Conservation (phyloP, 2,888 invertebrate genomes). For the Agriopis aurantiaria region DNA sequence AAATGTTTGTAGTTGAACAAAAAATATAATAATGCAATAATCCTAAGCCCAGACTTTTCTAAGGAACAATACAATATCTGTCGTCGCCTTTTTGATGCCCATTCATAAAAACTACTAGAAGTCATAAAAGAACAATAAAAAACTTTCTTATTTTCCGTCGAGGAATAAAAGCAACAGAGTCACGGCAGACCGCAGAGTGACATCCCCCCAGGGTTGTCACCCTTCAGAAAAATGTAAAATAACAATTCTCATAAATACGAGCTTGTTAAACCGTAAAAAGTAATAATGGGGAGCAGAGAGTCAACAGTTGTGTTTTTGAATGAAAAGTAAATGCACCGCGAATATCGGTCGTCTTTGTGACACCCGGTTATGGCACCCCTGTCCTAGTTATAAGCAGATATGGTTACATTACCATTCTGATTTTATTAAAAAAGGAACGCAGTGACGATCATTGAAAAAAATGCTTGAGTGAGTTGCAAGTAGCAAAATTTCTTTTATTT, state of each 20-base stretch:
- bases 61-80: slow-evolving; percentile 28
- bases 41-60: not conserved
- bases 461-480: too few species aligned
- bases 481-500: too few species aligned
- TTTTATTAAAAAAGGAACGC: slow-evolving; percentile 8
- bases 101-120: slow-evolving; percentile 36
- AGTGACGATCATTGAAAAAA: too few species aligned
- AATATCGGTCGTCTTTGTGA: slow-evolving; percentile 45
- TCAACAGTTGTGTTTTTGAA: slow-evolving; percentile 75
- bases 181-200: slow-evolving; percentile 47
- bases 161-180: slow-evolving; percentile 36
- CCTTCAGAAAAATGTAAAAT: slow-evolving; percentile 73
- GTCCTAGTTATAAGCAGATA: slow-evolving; percentile 29
- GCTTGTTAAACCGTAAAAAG: slow-evolving; percentile 86
- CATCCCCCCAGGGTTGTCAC: slow-evolving; percentile 61
- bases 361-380: slow-evolving; percentile 30
- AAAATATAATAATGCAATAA: not conserved
- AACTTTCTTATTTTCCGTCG: slow-evolving; percentile 33
- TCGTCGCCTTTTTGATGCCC: slow-evolving; percentile 25
- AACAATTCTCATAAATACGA: slow-evolving; percentile 83
- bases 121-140: slow-evolving; percentile 22
- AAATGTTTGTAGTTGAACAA: not conserved
- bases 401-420: slow-evolving; percentile 17
- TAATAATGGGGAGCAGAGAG: slow-evolving; percentile 81
- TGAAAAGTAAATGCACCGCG: slow-evolving; percentile 71